These are phyloP conservation scores for Drosophila koepferae DNA, from an alignment of 2,888 invertebrate species.

Conservation along the genomic window DNA sequence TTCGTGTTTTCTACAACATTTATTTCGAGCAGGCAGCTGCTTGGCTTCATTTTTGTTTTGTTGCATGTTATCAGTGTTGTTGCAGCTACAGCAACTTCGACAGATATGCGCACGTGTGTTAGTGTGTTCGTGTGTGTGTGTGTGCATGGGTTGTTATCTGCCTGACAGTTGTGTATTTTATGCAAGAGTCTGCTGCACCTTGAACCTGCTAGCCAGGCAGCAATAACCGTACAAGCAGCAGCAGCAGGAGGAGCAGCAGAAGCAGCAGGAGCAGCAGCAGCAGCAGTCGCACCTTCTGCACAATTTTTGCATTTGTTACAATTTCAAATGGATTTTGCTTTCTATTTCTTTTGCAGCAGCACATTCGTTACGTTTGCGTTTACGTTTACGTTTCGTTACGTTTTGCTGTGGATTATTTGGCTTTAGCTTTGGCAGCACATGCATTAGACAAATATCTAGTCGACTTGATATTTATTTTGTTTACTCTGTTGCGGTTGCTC, in stretches of 20 bases:
- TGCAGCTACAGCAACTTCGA: slow-evolving; percentile 59
- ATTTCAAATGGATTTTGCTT: slow-evolving; percentile 69
- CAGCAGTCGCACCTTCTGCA: slow-evolving; percentile 36
- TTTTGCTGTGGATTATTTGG: slow-evolving; percentile 57
- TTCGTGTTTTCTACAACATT: slow-evolving; percentile 55
- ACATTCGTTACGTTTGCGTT: slow-evolving; percentile 57
- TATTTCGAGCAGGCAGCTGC: slow-evolving; percentile 56
- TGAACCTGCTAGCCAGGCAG: slow-evolving; percentile 30
- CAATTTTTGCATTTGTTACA: slow-evolving; percentile 71
- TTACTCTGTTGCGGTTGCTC: slow-evolving; percentile 60
- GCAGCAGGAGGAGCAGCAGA: slow-evolving; percentile 3
- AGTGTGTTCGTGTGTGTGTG: slow-evolving; percentile 7
- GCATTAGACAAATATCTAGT: slow-evolving; percentile 61
- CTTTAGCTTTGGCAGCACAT: slow-evolving; percentile 54
- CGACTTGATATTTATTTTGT: slow-evolving; percentile 67
- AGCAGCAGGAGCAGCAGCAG: slow-evolving; percentile 18
- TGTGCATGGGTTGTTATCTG: slow-evolving; percentile 46
- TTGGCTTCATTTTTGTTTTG: slow-evolving; percentile 50
- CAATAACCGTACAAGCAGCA: slow-evolving; percentile 3
- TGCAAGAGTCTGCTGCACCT: slow-evolving; percentile 60
- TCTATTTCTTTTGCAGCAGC: slow-evolving; percentile 1
- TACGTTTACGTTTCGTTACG: slow-evolving; percentile 56
- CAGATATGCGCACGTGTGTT: slow-evolving; percentile 50
- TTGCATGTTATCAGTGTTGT: slow-evolving; percentile 71
- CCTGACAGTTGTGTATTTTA: slow-evolving; percentile 57